Evolutionary conservation across 1,140 invertebrate genomes (phyloP).

Genomic region (Teleogryllus occipitalis): DNA sequence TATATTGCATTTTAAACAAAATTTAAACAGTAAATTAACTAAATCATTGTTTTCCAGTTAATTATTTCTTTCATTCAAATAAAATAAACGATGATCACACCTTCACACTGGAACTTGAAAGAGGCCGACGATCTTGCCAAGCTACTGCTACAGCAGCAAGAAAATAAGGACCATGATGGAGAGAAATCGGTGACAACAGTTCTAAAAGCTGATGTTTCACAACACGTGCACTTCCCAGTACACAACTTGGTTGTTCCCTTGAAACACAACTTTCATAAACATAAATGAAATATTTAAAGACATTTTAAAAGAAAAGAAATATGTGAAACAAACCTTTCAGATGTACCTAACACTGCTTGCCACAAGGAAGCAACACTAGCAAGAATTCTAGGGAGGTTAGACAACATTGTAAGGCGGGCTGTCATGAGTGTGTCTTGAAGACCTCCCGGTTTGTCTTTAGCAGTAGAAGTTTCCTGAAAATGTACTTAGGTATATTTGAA

Average conservation of each 20-base stretch:
- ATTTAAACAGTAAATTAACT: no score
- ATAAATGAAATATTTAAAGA: not conserved
- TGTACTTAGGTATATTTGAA: not conserved
- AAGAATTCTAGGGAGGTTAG: slow-evolving; percentile 73
- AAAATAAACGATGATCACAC: not conserved
- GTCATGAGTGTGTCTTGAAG: slow-evolving; percentile 40
- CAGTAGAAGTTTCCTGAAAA: slow-evolving; percentile 11
- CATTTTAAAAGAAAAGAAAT: not conserved
- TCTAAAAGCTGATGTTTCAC: slow-evolving; percentile 73
- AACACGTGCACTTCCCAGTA: slow-evolving; percentile 51
- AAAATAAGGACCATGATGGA: slow-evolving; percentile 75
- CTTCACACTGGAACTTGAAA: slow-evolving; percentile 37
- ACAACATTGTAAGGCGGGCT: slow-evolving; percentile 63
- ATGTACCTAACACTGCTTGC: slow-evolving; percentile 53
- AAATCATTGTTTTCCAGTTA: no score
- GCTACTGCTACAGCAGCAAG: slow-evolving; percentile 79
- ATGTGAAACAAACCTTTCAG: slow-evolving; percentile 37
- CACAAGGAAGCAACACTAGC: slow-evolving; percentile 71
- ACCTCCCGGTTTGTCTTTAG: slow-evolving; percentile 29
- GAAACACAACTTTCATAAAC: slow-evolving; percentile 6
- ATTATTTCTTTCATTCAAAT: not conserved
- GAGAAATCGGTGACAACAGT: slow-evolving; percentile 78
- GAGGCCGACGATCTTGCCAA: slow-evolving; percentile 64
- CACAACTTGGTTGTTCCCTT: slow-evolving; percentile 32
- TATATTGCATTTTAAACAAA: no score